Evolutionary conservation across 2,113 vertebrate species (phyloP), one percentile per base, ranked within the genome.

Genomic region (Pygoscelis antarcticus): DNA sequence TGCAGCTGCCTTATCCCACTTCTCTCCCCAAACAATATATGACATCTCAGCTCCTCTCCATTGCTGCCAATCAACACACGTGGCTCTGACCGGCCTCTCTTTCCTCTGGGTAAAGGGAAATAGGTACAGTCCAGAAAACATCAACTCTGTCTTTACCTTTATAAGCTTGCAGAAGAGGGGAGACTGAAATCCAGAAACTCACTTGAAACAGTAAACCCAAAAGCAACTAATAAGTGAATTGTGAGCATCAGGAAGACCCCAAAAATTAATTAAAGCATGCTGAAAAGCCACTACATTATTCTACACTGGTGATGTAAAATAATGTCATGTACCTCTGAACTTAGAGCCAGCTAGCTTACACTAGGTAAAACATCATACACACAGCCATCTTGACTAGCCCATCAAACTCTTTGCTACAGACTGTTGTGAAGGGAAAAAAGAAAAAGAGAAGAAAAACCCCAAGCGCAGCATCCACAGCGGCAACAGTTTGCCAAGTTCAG

Each of bases 1-100:
- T 18, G 27, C 40, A 71, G 46, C 29, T 86, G 32, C 32, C 55
- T 83, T 18, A 40, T 34, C 72, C 38, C 38, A 21, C 27, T 64
- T 71, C 51, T 71, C 58, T 71, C 18, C 42, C 18, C 27, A 60
- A 30, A 52, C 2, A 60, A 64, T 2, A 17, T 4, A 30, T 0
- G 6, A 65, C 10, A 6, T 54, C 64, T 74, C 46, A 32, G 46
- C 5, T 77, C 20, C 58, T 60, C 46, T 78, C 44, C 3, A 1
- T 3, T 64, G 52, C 52, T 82, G 52, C 34, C 52, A 52, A 0
- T 38, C 1, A 1, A 64, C 20, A 78, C 30, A 26, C 1, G 13
- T 8, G 3, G 46, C 80, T 91, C 38, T 55, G 26, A 82, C 11
- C 10, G 16, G 22, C 17, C n/a, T 75, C 61, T 76, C 26, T 44